Evolutionary conservation across 1,140 invertebrate species (phyloP).

Genomic region (Steinernema feltiae): DNA sequence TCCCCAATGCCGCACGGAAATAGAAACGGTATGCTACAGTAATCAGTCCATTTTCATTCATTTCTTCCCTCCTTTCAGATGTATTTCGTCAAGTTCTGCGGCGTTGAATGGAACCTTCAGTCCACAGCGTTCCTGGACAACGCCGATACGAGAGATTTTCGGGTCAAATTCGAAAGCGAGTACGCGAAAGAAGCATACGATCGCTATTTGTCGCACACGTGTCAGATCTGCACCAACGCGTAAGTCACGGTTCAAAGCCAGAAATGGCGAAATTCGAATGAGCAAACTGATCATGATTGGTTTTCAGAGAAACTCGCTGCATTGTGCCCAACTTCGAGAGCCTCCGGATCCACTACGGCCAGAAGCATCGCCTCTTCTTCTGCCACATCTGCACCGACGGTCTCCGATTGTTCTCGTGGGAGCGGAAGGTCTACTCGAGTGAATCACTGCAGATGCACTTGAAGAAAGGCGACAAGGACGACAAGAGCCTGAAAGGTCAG

Average conservation of each 20-base stretch:
- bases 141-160: constrained; percentile 29
- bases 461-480: constrained; percentile 31
- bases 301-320: constrained; percentile 17
- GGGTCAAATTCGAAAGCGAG: constrained; percentile 39
- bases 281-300: background rate
- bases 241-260: too few species aligned
- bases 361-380: constrained; percentile 40
- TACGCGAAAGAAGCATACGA: constrained; percentile 41
- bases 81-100: constrained; percentile 13
- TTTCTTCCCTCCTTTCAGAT: constrained; percentile 22
- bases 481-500: constrained; percentile 39
- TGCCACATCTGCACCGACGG: constrained; percentile 51
- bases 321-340: constrained; percentile 32
- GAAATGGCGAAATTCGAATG: background rate
- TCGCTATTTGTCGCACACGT: constrained; percentile 46
- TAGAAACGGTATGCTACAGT: constrained; percentile 19
- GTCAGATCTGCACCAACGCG: constrained; percentile 34
- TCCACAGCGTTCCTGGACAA: background rate
- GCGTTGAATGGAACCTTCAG: background rate
- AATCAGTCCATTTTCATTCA: background rate
- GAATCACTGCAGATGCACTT: constrained; percentile 42
- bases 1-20: constrained; percentile 29
- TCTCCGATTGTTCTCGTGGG: constrained; percentile 44
- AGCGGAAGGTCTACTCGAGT: constrained; percentile 42
- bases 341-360: constrained; percentile 36